phyloP scores from a whole-genome alignment of 2,888 invertebrate species.

The Hololepta plana region DNA sequence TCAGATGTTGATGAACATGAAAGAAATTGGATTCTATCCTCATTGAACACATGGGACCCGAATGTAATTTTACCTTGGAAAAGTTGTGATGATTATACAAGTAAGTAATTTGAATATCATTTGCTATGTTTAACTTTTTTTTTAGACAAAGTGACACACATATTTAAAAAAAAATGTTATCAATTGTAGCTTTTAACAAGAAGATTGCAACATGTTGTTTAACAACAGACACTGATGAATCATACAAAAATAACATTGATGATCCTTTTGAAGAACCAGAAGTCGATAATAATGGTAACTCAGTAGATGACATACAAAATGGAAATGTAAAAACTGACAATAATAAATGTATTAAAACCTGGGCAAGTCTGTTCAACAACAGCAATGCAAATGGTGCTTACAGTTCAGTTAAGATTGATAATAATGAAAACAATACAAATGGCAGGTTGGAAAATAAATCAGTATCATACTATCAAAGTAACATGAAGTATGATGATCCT shows the following conservation, averaged over 20 bases:
- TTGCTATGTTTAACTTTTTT: background rate
- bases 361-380: slow-evolving; percentile 45
- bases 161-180: background rate
- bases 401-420: slow-evolving; percentile 16
- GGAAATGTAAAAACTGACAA: slow-evolving; percentile 2
- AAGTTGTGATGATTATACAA: slow-evolving; percentile 3
- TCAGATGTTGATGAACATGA: slow-evolving; percentile 53
- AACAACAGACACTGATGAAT: slow-evolving; percentile 1
- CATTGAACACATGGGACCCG: slow-evolving; percentile 31
- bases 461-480: slow-evolving; percentile 2
- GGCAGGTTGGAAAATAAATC: slow-evolving; percentile 1
- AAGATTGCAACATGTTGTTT: too few relatives aligned
- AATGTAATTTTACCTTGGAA: slow-evolving; percentile 26
- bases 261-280: background rate
- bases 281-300: slow-evolving; percentile 4
- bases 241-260: slow-evolving; percentile 1
- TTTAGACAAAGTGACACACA: background rate
- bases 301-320: background rate
- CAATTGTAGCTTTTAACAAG: too few relatives aligned
- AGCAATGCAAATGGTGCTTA: slow-evolving; percentile 8
- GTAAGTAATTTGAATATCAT: background rate
- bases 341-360: slow-evolving; percentile 32
- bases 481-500: slow-evolving; percentile 44
- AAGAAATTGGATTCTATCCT: slow-evolving; percentile 40
- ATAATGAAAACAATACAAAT: slow-evolving; percentile 2